These are phyloP conservation scores for Abrostola tripartita DNA, from an alignment of 2,888 invertebrate genomes.

Conservation along the genomic window DNA sequence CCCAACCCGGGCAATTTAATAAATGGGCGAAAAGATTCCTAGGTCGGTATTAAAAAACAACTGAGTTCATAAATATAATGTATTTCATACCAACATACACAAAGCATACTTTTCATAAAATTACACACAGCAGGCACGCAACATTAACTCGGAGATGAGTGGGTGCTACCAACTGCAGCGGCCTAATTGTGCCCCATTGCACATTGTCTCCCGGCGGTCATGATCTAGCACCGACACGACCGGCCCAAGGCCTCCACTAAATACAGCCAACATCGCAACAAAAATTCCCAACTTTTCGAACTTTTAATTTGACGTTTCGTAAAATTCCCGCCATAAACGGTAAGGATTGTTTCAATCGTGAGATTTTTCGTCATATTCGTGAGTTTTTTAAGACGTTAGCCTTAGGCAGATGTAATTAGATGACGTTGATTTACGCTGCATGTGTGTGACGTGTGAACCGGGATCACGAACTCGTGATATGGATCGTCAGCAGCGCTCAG, in stretches of 20 bases:
- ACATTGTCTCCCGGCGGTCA: slow-evolving; percentile 72
- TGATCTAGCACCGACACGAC: slow-evolving; percentile 65
- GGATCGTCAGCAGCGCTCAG: slow-evolving; percentile 39
- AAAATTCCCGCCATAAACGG: slow-evolving; percentile 58
- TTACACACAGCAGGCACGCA: slow-evolving; percentile 51
- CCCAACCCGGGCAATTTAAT: no score
- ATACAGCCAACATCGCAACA: slow-evolving; percentile 45
- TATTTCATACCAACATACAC: no score
- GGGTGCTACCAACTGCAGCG: slow-evolving; percentile 57
- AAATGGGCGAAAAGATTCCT: no score
- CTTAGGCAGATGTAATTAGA: slow-evolving; percentile 57
- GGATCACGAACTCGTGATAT: slow-evolving; percentile 51
- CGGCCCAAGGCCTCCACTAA: slow-evolving; percentile 61
- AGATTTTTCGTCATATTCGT: slow-evolving; percentile 59
- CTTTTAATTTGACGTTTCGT: slow-evolving; percentile 60
- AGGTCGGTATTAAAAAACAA: no score
- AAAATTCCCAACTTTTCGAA: slow-evolving; percentile 36
- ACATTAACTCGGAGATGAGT: slow-evolving; percentile 51
- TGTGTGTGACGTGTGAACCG: slow-evolving; percentile 59
- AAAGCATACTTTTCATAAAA: slow-evolving; percentile 34
- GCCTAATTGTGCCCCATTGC: slow-evolving; percentile 69
- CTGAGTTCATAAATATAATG: no score
- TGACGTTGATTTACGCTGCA: slow-evolving; percentile 53
- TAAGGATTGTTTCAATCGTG: slow-evolving; percentile 57
- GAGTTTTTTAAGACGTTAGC: slow-evolving; percentile 58